Conservation (phyloP, 2,113 vertebrate genomes). For the Peromyscus leucopus region DNA sequence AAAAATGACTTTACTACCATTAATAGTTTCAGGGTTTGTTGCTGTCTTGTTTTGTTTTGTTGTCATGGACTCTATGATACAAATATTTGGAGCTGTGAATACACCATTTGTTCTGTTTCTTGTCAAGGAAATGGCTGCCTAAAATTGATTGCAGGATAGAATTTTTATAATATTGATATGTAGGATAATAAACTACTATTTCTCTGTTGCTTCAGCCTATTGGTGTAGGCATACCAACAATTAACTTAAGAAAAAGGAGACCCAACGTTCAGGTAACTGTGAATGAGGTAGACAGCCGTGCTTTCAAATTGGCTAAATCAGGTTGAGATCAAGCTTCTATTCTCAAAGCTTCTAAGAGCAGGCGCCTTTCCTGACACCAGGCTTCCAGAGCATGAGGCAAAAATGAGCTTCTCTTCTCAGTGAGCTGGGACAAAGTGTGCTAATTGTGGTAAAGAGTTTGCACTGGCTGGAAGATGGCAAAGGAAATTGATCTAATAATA, state of each 20-base stretch:
- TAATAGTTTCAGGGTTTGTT: background rate
- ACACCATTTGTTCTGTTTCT: background rate
- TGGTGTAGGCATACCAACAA: conserved; percentile 91
- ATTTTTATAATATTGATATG: background rate
- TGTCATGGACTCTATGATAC: background rate
- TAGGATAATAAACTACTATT: conserved; percentile 81
- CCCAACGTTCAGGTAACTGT: conserved; percentile 90
- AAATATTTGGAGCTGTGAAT: background rate
- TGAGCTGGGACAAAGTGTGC: conserved; percentile 78
- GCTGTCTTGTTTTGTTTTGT: conserved; percentile 22
- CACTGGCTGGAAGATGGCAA: conserved; percentile 83
- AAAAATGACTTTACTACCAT: background rate
- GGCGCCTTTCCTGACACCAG: conserved; percentile 79
- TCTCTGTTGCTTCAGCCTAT: conserved; percentile 90
- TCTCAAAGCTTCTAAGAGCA: conserved; percentile 76
- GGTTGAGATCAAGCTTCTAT: conserved; percentile 82
- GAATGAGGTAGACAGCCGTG: conserved; percentile 77
- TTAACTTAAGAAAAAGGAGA: conserved; percentile 91
- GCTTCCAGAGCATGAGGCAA: conserved; percentile 87
- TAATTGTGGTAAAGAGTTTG: conserved; percentile 75
- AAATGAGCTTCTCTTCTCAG: conserved; percentile 78
- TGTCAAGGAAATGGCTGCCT: background rate
- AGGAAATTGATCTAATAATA: conserved; percentile 62
- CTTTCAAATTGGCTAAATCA: conserved; percentile 82
- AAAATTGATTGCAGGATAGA: background rate